These are phyloP conservation scores for Sebastes diaconus DNA, from an alignment of 2,797 vertebrate species.

Conservation along the genomic window DNA sequence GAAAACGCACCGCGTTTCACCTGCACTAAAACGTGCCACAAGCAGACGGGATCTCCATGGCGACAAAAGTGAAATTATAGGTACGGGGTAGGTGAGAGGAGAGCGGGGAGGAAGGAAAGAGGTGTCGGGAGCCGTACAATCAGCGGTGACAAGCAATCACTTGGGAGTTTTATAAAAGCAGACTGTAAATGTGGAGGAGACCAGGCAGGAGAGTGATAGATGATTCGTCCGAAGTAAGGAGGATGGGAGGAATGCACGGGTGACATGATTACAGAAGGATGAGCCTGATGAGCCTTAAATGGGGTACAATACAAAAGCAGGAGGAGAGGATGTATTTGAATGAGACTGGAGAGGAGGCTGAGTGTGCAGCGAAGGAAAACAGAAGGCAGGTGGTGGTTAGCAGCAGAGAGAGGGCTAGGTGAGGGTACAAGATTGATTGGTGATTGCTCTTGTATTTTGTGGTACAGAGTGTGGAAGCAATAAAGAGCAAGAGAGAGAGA, in stretches of 20 bases:
- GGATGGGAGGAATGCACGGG: slow-evolving; percentile 39
- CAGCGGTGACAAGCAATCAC: slow-evolving; percentile 72
- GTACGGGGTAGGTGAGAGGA: slow-evolving; percentile 24
- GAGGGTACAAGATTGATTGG: slow-evolving; percentile 77
- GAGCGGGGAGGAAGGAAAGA: background rate
- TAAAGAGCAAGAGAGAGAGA: slow-evolving; percentile 52
- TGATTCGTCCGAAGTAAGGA: slow-evolving; percentile 27
- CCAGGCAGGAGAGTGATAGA: slow-evolving; percentile 45
- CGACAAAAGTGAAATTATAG: slow-evolving; percentile 63
- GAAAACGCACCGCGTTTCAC: slow-evolving; percentile 24
- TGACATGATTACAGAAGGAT: slow-evolving; percentile 62
- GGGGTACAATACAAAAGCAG: slow-evolving; percentile 47
- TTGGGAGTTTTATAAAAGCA: slow-evolving; percentile 58
- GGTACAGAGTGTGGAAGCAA: slow-evolving; percentile 71
- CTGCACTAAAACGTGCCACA: slow-evolving; percentile 28
- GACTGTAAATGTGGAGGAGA: slow-evolving; percentile 33
- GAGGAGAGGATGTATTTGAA: slow-evolving; percentile 28
- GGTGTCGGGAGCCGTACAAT: slow-evolving; percentile 61
- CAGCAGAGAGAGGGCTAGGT: slow-evolving; percentile 40
- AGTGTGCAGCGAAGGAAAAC: slow-evolving; percentile 39
- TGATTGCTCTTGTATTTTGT: slow-evolving; percentile 76
- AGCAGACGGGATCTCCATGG: slow-evolving; percentile 50
- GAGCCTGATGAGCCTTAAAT: slow-evolving; percentile 61
- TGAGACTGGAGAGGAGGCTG: slow-evolving; percentile 34
- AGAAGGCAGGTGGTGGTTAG: slow-evolving; percentile 61